phyloP scores from a whole-genome alignment of 1,140 invertebrate species.

The Copidosoma floridanum region DNA sequence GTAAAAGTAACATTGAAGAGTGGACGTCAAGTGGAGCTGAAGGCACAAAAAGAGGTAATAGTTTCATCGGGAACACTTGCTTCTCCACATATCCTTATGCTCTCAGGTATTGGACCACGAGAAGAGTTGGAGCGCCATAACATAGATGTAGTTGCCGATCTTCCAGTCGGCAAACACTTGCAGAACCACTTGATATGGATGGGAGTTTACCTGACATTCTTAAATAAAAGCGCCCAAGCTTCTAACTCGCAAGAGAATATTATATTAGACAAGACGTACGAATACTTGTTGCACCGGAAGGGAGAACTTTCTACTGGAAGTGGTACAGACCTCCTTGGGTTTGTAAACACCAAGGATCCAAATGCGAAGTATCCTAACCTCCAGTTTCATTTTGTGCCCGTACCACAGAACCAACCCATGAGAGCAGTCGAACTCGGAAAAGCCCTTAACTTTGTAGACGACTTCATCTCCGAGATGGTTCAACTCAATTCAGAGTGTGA shows the following conservation, averaged over 20 bases:
- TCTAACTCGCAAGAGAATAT: conserved; percentile 47
- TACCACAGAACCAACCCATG: conserved; percentile 24
- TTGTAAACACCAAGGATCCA: conserved; percentile 39
- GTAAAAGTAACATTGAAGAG: conserved; percentile 54
- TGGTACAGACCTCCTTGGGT: conserved; percentile 33
- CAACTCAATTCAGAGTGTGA: conserved; percentile 35
- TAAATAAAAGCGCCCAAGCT: conserved; percentile 48
- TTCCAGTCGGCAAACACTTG: conserved; percentile 64
- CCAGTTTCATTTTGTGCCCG: conserved; percentile 33
- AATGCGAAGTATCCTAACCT: conserved; percentile 44
- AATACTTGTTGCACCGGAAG: conserved; percentile 38
- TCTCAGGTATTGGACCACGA: conserved; percentile 72
- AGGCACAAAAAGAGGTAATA: conserved; percentile 64
- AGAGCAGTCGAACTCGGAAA: conserved; percentile 1
- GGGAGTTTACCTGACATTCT: conserved; percentile 36
- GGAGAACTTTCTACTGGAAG: conserved; percentile 30
- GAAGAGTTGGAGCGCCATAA: conserved; percentile 63
- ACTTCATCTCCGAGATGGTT: conserved; percentile 30
- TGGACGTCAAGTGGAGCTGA: conserved; percentile 43
- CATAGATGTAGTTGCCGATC: conserved; percentile 59
- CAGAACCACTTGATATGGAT: conserved; percentile 64
- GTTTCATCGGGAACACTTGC: conserved; percentile 62
- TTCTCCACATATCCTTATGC: conserved; percentile 67
- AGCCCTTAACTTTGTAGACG: conserved; percentile 26
- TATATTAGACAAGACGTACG: conserved; percentile 34